Base-by-base conservation (phyloP, 2,113 vertebrate genomes). In the Sapayoa aenigma region DNA sequence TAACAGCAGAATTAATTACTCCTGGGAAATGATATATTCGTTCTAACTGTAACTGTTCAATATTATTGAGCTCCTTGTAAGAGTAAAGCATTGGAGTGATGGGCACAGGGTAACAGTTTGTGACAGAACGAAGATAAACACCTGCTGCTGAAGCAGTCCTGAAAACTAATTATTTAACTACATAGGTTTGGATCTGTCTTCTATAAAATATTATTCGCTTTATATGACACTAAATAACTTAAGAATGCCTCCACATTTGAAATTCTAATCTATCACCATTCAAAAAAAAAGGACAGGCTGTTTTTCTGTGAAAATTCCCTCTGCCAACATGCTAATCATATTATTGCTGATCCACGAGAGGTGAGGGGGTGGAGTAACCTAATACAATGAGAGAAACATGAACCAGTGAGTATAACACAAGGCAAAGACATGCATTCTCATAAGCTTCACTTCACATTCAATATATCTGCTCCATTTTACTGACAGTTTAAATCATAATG, bases 41-140 rank as follows among this genome's bases (percentile, higher is more conserved):
- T 55, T 74, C 52, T 67, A 92, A 59, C 68, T 71, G 42, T 73
- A 82, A 88, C 86, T 94, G 14, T 62, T 65, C 13, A 2, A 87
- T 35, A 8, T 84, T 89, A 91, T 22, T 42, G 87, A 94, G 80
- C 44, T 86, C 42, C 39, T 79, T n/a, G 67, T 86, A 47, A 89
- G 7, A 42, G 75, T 41, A 87, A 50, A 0, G 2, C 42, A 35
- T 63, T 11, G 28, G 62, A 81, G 47, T 44, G 69, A 78, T 80
- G 56, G 68, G 47, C 79, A 80, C 50, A 63, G 49, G 11, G 0
- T 27, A 81, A 90, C 35, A 53, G 55, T 31, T 67, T 75, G 83
- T 94, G 86, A 75, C 68, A 90, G 83, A 85, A 78, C 8, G 14
- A 95, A 94, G 83, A 86, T 21, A 89, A 95, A 81, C 35, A 39